Evolutionary conservation across 2,797 vertebrate species (phyloP).

Genomic region (Microctenopoma steveboyesi): DNA sequence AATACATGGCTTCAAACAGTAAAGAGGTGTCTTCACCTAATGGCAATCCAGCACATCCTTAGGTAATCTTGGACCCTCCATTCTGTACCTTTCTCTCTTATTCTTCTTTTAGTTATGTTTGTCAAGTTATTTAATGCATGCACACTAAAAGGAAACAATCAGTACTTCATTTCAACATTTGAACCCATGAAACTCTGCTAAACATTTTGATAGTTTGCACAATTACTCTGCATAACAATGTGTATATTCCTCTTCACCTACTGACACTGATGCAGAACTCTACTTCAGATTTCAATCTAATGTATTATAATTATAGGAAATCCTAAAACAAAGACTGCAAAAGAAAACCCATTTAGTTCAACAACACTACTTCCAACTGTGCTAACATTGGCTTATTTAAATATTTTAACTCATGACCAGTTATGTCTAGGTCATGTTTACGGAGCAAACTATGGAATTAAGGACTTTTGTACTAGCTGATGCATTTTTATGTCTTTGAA

Average conservation of each 20-base stretch:
- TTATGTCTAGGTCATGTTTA: conserved; percentile 17
- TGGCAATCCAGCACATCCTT: too few species aligned
- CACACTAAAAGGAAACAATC: too few species aligned
- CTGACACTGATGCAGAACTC: not conserved
- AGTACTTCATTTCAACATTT: not conserved
- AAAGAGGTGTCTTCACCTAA: too few species aligned
- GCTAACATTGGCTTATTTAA: conserved; percentile 8
- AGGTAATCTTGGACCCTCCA: too few species aligned
- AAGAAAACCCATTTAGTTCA: conserved; percentile 6
- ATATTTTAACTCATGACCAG: conserved; percentile 18
- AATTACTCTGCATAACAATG: not conserved
- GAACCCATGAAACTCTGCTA: not conserved
- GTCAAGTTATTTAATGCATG: too few species aligned
- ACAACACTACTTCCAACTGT: conserved; percentile 19
- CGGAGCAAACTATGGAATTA: conserved; percentile 4
- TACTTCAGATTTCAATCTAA: conserved; percentile 10
- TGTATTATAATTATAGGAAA: not conserved
- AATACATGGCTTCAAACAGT: not conserved
- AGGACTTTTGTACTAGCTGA: conserved; percentile 5
- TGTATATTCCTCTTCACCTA: not conserved
- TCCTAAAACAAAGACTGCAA: conserved; percentile 17
- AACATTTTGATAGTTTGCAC: not conserved
- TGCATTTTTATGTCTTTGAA: conserved; percentile 14
- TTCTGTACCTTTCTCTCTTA: too few species aligned
- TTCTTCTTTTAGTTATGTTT: too few species aligned